Percentiles rank a stretch among this genome's conserved stretches.
phyloP scores from a whole-genome alignment of 2,113 vertebrate genomes.

The Ornithorhynchus anatinus region DNA sequence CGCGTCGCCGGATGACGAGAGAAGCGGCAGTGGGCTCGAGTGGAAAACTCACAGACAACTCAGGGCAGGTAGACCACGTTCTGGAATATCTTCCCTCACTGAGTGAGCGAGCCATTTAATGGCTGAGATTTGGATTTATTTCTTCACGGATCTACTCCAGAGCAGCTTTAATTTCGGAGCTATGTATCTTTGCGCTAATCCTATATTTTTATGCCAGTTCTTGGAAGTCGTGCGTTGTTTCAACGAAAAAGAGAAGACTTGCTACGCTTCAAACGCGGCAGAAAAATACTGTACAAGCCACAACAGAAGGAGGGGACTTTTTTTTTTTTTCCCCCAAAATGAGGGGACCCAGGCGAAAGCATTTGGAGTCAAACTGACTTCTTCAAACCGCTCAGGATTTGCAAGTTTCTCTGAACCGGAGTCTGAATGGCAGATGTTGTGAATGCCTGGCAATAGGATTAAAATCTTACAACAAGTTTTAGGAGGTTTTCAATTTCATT shows the following conservation, averaged over 20 bases:
- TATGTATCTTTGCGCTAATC: fast-evolving
- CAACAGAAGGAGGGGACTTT: background rate
- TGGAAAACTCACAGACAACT: too few relatives aligned
- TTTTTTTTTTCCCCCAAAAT: background rate
- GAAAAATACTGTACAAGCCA: background rate
- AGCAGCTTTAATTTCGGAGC: fast-evolving
- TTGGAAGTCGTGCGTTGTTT: background rate
- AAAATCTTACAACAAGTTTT: constrained; percentile 33
- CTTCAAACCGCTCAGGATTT: background rate
- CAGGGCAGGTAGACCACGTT: fast-evolving
- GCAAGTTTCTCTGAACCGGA: background rate
- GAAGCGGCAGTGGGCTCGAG: too few relatives aligned
- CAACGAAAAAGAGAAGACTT: background rate
- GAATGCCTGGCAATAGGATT: constrained; percentile 11
- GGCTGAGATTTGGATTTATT: too few relatives aligned
- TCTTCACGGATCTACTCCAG: fast-evolving
- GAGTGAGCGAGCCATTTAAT: too few relatives aligned
- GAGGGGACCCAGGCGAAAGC: background rate
- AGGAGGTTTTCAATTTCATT: constrained; percentile 26
- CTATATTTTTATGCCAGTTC: fast-evolving
- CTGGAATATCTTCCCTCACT: fast-evolving
- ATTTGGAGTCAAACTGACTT: background rate
- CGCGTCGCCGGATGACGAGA: too few relatives aligned
- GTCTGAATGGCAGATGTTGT: constrained; percentile 34
- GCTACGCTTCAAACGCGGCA: background rate